Conservation (phyloP, 2,888 invertebrate genomes). For the Ecliptopera silaceata region DNA sequence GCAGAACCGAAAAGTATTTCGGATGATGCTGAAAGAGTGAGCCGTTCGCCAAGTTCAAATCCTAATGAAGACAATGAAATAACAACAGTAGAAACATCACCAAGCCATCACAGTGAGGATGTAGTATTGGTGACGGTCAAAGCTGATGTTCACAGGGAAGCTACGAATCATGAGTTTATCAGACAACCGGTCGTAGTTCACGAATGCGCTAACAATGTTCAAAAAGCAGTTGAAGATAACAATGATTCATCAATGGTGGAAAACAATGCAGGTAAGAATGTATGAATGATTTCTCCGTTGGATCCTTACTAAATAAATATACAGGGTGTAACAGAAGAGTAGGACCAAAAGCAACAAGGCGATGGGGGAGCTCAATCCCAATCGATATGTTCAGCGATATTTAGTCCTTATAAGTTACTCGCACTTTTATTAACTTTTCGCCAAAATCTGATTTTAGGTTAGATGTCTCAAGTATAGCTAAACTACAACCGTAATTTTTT, state of each 20-base stretch:
- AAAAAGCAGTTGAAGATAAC: neutral
- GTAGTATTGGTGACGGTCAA: neutral
- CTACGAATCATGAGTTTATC: neutral
- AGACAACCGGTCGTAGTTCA: neutral
- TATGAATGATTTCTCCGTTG: too few species aligned
- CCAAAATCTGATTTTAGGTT: too few species aligned
- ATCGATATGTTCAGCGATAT: too few species aligned
- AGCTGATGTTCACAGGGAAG: constrained; percentile 8
- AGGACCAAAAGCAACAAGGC: too few species aligned
- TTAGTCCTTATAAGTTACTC: too few species aligned
- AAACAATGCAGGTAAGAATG: neutral
- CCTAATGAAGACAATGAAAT: neutral
- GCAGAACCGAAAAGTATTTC: neutral
- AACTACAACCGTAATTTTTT: too few species aligned
- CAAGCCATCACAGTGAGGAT: neutral
- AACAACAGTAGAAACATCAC: neutral
- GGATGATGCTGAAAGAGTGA: neutral
- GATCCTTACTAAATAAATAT: too few species aligned
- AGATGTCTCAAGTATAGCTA: too few species aligned
- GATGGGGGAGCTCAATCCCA: too few species aligned
- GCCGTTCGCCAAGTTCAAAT: too few species aligned
- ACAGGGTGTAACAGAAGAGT: too few species aligned
- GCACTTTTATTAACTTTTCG: too few species aligned
- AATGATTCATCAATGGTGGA: neutral
- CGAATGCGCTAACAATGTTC: neutral